phyloP scores from a whole-genome alignment of 2,888 invertebrate species.

The Marronus borbonicus region DNA sequence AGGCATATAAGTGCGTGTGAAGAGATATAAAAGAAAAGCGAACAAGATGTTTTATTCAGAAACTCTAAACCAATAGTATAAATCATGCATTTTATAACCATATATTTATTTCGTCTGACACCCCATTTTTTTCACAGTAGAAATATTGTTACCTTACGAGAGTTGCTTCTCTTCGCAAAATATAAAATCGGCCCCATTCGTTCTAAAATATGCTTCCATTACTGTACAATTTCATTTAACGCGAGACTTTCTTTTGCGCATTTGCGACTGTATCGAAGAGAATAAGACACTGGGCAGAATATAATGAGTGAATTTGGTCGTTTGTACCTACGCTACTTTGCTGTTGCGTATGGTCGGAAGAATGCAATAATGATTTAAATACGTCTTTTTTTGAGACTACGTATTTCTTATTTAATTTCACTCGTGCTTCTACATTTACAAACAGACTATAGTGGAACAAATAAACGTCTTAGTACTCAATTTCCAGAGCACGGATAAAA shows the following conservation, averaged over 20 bases:
- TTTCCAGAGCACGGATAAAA: constrained; percentile 11
- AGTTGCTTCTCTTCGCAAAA: constrained; percentile 22
- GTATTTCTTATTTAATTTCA: not conserved
- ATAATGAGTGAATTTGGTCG: no score
- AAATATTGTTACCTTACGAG: constrained; percentile 34
- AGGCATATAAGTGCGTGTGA: not conserved
- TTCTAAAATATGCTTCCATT: constrained; percentile 38
- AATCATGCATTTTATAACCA: constrained; percentile 40
- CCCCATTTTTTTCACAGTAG: constrained; percentile 34
- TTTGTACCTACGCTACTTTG: no score
- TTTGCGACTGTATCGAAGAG: no score
- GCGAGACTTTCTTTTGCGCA: no score
- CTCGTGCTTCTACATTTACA: not conserved
- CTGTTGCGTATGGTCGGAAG: no score
- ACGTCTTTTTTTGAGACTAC: no score
- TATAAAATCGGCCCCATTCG: constrained; percentile 33
- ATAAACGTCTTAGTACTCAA: not conserved
- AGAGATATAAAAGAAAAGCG: constrained; percentile 22
- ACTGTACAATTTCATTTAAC: constrained; percentile 27
- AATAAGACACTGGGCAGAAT: no score
- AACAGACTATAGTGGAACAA: not conserved
- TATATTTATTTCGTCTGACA: constrained; percentile 42
- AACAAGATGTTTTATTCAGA: constrained; percentile 26
- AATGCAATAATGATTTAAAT: no score
- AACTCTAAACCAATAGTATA: constrained; percentile 39